phyloP scores from a whole-genome alignment of 2,888 invertebrate species.

The Oscheius sp. region DNA sequence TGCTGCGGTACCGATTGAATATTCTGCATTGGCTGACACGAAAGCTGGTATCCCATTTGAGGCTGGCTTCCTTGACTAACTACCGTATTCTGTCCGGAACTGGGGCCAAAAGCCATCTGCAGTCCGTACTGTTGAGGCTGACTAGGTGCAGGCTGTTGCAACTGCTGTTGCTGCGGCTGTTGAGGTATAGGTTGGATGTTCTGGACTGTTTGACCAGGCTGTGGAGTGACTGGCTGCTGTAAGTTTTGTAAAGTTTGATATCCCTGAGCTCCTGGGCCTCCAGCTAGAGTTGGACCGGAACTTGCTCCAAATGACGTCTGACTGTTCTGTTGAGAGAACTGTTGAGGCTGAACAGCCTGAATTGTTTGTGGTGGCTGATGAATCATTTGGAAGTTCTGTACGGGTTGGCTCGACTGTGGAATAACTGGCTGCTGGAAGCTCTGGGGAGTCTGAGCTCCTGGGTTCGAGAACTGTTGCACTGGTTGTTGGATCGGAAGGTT shows the following conservation, averaged over 20 bases:
- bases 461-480: neutral
- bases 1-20: no score
- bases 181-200: no score
- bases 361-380: conserved; percentile 7
- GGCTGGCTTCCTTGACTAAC: no score
- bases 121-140: no score
- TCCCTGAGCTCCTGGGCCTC: neutral
- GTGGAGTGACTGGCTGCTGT: no score
- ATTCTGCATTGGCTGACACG: no score
- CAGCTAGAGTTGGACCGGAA: neutral
- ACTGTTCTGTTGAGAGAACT: neutral
- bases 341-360: no score
- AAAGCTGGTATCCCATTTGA: no score
- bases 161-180: neutral
- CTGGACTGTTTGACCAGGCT: no score
- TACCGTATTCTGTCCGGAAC: no score
- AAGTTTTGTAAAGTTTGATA: neutral
- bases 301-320: neutral
- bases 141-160: neutral
- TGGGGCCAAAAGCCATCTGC: no score
- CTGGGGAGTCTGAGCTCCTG: neutral
- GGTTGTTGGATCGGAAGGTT: conserved; percentile 11
- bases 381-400: neutral
- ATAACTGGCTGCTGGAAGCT: neutral
- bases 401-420: conserved; percentile 12